Base-by-base conservation (phyloP, 2,113 vertebrate species). In the Cottus gobio region DNA sequence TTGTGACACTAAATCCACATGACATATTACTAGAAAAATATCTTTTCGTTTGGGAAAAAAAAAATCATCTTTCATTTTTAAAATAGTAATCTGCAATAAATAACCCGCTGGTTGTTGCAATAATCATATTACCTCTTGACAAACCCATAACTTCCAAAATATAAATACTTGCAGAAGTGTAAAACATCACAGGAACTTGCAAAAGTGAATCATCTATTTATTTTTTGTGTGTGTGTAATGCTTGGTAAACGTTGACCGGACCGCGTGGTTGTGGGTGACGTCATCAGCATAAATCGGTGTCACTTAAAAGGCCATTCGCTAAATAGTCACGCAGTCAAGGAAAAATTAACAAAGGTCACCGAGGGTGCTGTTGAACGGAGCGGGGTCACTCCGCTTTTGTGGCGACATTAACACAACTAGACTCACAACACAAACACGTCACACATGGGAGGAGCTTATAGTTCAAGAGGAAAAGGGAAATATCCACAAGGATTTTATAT, bases 291-390 rank as follows among this genome's bases (percentile, higher is more conserved):
- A 86, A 87, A 91, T 91, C 78, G 81, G 86, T 48, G 89, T 82
- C 87, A 90, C 75, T 90, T 90, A 72, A 88, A 83, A 6, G 61
- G 22, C 28, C 54, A 39, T 60, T 79, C 46, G 57, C 78, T 89
- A 69, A 62, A 84, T 72, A 82, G 88, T 87, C 69, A 86, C 79
- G 52, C 86, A 58, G 71, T 52, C 56, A 24, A 84, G 69, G 65
- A 89, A 91, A 87, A 86, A 90, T 90, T 74, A 90, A 90, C 85
- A 77, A 76, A 90, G 83, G 87, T 84, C 87, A 87, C 16, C 12
- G 28, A 71, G 58, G 68, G 39, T 77, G 82, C 63, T 71, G 66
- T 60, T 57, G 48, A 72, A 52, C 7, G 13, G 36, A 66, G 57
- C 5, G 26, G 61, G 76, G 82, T 84, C 78, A 80, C 62, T 63